Base-by-base conservation (phyloP, 2,888 invertebrate genomes). In the Anoncus sp. region DNA sequence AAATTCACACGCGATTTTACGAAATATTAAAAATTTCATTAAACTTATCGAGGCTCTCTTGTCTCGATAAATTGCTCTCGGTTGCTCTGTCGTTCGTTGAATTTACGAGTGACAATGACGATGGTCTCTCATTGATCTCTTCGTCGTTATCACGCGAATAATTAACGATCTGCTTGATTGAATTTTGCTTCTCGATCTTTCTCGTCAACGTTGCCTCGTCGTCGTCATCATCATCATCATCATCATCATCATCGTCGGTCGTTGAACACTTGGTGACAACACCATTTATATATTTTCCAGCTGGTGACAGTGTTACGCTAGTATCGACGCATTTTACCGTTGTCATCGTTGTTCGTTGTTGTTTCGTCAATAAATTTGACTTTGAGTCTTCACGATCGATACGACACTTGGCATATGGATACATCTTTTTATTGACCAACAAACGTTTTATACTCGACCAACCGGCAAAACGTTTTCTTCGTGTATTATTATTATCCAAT, bases 21-120 rank as follows among this genome's bases (percentile, higher is more conserved):
- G n/a, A n/a, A 0, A 94, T 94, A 10, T 95, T 94, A 84, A 96
- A 96, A 3, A 96, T 94, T 85, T 96, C 95, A 70, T 94, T 94
- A 65, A 96, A 96, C 62, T 96, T 95, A 84, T 96, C 96, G 38
- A 96, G 90, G 0, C 96, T 96, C 73, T 94, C 94, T 86, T 96
- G 96, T 0, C 96, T 91, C 0, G 92, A 87, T 83, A 92, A 77
- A 85, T 90, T 91, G 80, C 91, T 91, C 83, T 89, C 91, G n/a
- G n/a, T n/a, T n/a, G 81, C 78, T 82, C 24, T 84, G 86, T 16
- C 85, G 14, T 71, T 82, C 31, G 76, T 81, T 12, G 87, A 59
- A 65, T 81, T 83, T 7, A 90, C 89, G n/a, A 93, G 85, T 0
- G 92, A 91, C 76, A 93, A 85, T 3, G 92, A 92, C 9, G 92